A percentile compares a stretch with the other conserved stretches of the same genome.
phyloP scores from a whole-genome alignment of 1,140 invertebrate genomes.

The Aphelenchoides avenae region DNA sequence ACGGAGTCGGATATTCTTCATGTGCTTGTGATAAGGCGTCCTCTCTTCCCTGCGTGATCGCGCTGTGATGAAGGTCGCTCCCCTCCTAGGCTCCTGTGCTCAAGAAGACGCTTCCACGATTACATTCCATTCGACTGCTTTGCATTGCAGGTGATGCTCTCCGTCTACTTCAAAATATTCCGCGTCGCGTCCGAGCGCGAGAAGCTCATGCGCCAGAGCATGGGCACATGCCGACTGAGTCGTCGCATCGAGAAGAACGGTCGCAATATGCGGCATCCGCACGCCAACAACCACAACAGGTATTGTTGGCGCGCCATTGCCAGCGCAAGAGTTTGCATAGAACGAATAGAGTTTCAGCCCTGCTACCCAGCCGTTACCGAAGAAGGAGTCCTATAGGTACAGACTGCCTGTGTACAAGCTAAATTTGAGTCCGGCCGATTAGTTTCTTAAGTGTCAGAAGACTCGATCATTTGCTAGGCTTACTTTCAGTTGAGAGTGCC shows the following conservation, averaged over 20 bases:
- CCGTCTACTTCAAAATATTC: slow-evolving; percentile 59
- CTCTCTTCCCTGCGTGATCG: too few species aligned
- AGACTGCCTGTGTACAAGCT: too few species aligned
- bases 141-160: slow-evolving; percentile 51
- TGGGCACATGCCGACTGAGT: slow-evolving; percentile 56
- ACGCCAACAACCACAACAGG: slow-evolving; percentile 39
- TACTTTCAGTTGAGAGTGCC: too few species aligned
- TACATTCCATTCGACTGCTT: slow-evolving; percentile 1
- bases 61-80: not conserved
- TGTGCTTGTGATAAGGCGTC: too few species aligned
- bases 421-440: too few species aligned
- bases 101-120: slow-evolving; percentile 1
- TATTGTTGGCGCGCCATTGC: slow-evolving; percentile 1
- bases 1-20: not conserved
- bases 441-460: too few species aligned
- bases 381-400: too few species aligned
- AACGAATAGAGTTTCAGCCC: not conserved
- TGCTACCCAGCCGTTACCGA: too few species aligned
- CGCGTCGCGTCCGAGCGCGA: slow-evolving; percentile 58
- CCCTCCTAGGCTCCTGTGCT: not conserved
- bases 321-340: not conserved
- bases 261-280: slow-evolving; percentile 28
- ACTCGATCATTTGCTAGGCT: too few species aligned
- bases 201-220: slow-evolving; percentile 51
- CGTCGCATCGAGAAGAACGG: slow-evolving; percentile 54